Conservation (phyloP, 2,888 invertebrate species). For the Norana najaformis region DNA sequence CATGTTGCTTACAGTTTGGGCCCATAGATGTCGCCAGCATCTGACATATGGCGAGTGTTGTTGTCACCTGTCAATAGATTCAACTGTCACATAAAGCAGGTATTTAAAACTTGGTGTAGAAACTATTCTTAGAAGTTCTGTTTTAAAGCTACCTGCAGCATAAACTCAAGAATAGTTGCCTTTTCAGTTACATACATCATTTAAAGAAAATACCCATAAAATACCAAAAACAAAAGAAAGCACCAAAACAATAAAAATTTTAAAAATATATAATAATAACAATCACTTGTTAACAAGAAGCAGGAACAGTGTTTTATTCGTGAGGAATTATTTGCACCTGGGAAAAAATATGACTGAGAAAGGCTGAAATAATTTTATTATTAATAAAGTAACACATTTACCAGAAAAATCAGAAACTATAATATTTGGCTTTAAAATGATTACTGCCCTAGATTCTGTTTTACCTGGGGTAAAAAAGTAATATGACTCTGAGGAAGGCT, state of each 20-base stretch:
- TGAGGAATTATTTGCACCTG: not conserved
- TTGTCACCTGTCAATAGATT: constrained; percentile 20
- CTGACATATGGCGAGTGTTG: constrained; percentile 81
- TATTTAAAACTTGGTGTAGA: not conserved
- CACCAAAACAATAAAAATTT: not conserved
- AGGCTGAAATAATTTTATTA: too few species aligned
- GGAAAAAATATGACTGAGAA: not conserved
- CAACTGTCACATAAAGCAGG: constrained; percentile 7
- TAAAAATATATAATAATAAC: not conserved
- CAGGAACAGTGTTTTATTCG: not conserved
- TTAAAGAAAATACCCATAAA: not conserved
- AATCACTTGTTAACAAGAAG: not conserved
- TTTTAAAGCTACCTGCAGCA: not conserved
- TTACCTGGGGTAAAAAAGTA: too few species aligned
- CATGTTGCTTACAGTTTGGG: constrained; percentile 74
- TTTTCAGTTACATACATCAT: too few species aligned
- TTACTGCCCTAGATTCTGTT: not conserved
- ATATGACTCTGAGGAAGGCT: too few species aligned
- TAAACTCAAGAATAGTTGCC: not conserved
- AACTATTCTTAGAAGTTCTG: not conserved
- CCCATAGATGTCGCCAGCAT: constrained; percentile 82
- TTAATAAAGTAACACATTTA: too few species aligned
- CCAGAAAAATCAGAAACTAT: not conserved
- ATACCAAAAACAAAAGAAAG: not conserved
- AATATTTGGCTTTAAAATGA: not conserved